Conservation (phyloP, 2,113 vertebrate genomes). For the Crocuta crocuta region DNA sequence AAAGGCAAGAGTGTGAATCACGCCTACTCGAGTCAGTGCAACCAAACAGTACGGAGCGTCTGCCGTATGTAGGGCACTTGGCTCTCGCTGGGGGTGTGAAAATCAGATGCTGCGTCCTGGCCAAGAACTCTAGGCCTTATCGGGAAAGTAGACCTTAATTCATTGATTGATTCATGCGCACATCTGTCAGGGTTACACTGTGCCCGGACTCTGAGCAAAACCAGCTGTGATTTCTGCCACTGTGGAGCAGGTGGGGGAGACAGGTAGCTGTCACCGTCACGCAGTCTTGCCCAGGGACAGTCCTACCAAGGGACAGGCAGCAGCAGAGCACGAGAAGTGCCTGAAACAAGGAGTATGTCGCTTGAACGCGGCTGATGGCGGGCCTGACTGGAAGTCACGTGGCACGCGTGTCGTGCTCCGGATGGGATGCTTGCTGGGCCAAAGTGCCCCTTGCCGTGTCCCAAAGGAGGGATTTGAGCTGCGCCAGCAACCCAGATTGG, state of each 20-base stretch:
- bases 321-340: not conserved
- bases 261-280: conserved; percentile 65
- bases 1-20: fast-evolving
- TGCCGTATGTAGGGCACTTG: not conserved
- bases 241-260: not conserved
- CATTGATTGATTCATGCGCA: not conserved
- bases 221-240: not conserved
- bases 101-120: not conserved
- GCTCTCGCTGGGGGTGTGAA: not conserved
- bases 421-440: not conserved
- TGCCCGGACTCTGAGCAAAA: not conserved
- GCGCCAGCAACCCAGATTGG: fast-evolving
- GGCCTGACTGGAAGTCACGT: not conserved
- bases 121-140: not conserved
- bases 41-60: fast-evolving
- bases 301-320: not conserved
- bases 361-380: fast-evolving
- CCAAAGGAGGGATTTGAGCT: not conserved
- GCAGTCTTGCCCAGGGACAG: not conserved
- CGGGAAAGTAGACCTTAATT: not conserved
- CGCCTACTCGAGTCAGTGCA: fast-evolving
- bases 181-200: not conserved
- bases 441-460: fast-evolving
- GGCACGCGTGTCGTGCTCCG: no score
- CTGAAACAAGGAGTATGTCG: no score